Evolutionary conservation across 1,140 invertebrate species (phyloP).

Genomic region (Luehdorfia chinensis): DNA sequence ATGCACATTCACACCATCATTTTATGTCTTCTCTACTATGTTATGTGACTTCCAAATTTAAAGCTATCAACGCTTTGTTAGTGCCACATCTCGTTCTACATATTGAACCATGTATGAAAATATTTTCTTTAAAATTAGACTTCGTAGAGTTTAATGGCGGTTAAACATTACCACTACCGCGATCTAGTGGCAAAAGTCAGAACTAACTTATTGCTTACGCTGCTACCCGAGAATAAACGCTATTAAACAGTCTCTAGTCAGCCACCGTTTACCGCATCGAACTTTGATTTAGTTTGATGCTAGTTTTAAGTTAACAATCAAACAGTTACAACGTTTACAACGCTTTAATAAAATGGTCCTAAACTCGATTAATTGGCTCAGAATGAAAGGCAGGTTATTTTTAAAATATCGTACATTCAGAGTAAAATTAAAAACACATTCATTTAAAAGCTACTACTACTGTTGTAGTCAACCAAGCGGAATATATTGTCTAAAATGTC

Average conservation of each 20-base stretch:
- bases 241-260: constrained; percentile 11
- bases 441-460: no score
- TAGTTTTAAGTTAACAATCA: constrained; percentile 12
- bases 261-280: constrained; percentile 3
- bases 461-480: no score
- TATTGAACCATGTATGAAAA: no score
- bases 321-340: no score
- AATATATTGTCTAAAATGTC: no score
- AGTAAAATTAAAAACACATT: no score
- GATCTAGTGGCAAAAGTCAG: neutral
- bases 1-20: neutral
- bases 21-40: neutral
- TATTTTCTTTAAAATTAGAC: no score
- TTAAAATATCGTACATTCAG: no score
- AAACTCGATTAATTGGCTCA: no score
- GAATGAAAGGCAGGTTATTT: no score
- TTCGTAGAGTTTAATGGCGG: neutral
- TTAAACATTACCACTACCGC: constrained; percentile 5
- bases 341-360: no score
- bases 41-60: neutral
- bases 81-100: neutral
- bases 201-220: constrained; percentile 2
- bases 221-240: constrained; percentile 3
- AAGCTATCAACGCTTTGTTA: neutral
- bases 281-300: constrained; percentile 12